Evolutionary conservation across 2,797 vertebrate species (phyloP), one percentile per base, ranked within the genome.

Genomic region (Cossypha caffra): DNA sequence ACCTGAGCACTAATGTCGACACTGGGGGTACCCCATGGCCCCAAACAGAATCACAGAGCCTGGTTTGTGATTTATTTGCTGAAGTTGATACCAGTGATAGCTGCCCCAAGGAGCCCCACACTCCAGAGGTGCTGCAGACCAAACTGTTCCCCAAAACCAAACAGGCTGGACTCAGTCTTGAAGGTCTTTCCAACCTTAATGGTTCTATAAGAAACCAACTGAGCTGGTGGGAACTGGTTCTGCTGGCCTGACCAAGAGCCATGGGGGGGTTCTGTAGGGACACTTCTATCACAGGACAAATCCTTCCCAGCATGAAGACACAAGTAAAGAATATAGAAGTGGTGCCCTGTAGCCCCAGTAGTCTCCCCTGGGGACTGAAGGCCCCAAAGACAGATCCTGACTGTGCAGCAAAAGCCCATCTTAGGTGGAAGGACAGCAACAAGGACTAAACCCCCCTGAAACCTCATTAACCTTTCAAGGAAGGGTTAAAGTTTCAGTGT

Each of bases 31-130:
- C 48, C 47, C 48, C 62, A 40, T 10, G 1, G 62, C 20, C 13
- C 57, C 7, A 2, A 5, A 67, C 17, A 68, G 57, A 63, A 71
- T 24, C 59, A 21, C 52, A 68, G 51, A 13, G 9, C 16, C 15
- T 16, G 28, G n/a, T 2, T 8, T 16, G n/a, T 23, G 21, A 26
- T 95, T 52, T 73, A 40, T 83, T 35, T 85, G 37, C 59, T 67
- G 28, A 68, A 67, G 50, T 17, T 28, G 37, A 45, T 26, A 7
- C 9, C 6, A 25, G 13, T 1, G 1, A 8, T 52, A 15, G 50
- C 48, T 37, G 31, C 57, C 28, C 13, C 0, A 1, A 83, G 42
- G 50, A 93, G 48, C 16, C 42, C 26, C 8, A 1, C 0, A 0
- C 40, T 52, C 33, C 51, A 54, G 80, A 61, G 37, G 10, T 28